Percentiles rank a stretch among this genome's conserved stretches.
Conservation (phyloP, 92 coral and sea anemone genomes). For the Zoanthus sociatus region DNA sequence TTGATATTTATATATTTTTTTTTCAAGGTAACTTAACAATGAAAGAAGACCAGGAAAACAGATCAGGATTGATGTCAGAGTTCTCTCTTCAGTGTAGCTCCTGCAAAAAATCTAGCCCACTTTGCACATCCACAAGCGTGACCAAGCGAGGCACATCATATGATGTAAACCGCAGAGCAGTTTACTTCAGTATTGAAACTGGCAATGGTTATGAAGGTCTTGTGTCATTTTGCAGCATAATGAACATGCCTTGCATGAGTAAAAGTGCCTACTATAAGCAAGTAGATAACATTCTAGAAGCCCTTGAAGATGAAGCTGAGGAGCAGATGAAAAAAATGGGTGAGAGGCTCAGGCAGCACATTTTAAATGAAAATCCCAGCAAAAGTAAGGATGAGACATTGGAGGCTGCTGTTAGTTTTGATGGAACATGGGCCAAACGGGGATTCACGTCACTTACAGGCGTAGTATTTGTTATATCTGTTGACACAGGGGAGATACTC, state of each 20-base stretch:
- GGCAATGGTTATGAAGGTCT: constrained; percentile 67
- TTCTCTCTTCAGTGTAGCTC: constrained; percentile 9
- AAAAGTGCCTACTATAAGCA: constrained; percentile 57
- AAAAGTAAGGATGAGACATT: constrained; percentile 12
- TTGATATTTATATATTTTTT: constrained; percentile 18
- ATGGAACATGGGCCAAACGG: constrained; percentile 29
- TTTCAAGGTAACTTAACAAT: constrained; percentile 8
- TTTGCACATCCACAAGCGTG: constrained; percentile 1
- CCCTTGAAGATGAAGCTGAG: constrained; percentile 59
- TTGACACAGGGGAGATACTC: constrained; percentile 51
- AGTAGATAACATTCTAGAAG: constrained; percentile 37
- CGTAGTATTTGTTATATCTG: constrained; percentile 21
- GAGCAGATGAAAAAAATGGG: constrained; percentile 55
- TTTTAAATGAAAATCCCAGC: constrained; percentile 27
- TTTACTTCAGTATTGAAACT: constrained; percentile 44
- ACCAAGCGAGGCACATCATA: constrained; percentile 17
- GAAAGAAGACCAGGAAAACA: constrained; percentile 15
- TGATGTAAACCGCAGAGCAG: constrained; percentile 49
- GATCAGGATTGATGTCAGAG: constrained; percentile 46
- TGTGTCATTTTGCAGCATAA: constrained; percentile 24
- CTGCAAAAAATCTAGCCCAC: neutral
- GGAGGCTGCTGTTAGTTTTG: constrained; percentile 30
- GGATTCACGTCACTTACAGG: constrained; percentile 45
- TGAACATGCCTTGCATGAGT: constrained; percentile 47
- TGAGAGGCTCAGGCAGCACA: constrained; percentile 36